phyloP scores from a whole-genome alignment of 2,888 invertebrate genomes.

The Nymphalis urticae region DNA sequence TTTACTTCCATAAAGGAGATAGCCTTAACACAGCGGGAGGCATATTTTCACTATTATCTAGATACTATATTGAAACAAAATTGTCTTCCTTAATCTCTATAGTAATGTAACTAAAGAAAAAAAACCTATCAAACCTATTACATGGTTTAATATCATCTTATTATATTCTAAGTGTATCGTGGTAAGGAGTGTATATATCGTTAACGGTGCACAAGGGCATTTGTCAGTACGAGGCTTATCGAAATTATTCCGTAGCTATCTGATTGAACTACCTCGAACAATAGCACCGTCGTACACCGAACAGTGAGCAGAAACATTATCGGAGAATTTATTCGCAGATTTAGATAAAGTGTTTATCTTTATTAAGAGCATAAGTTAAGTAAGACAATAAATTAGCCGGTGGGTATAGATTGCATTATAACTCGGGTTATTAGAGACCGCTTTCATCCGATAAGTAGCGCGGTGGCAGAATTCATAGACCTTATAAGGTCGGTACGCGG shows the following conservation, averaged over 20 bases:
- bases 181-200: constrained; percentile 39
- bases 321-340: constrained; percentile 43
- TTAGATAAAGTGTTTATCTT: constrained; percentile 48
- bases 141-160: neutral
- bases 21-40: neutral
- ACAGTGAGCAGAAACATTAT: constrained; percentile 37
- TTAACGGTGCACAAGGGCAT: constrained; percentile 33
- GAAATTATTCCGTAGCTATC: constrained; percentile 34
- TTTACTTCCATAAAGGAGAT: constrained; percentile 5
- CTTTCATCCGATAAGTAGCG: constrained; percentile 69
- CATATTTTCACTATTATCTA: constrained; percentile 2
- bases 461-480: constrained; percentile 64
- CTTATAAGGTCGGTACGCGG: constrained; percentile 59
- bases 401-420: constrained; percentile 44
- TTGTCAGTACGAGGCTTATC: constrained; percentile 36
- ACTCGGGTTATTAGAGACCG: constrained; percentile 61
- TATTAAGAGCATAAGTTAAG: constrained; percentile 47
- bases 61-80: neutral
- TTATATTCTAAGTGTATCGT: constrained; percentile 27
- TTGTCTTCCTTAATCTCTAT: constrained; percentile 22
- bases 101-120: constrained; percentile 38
- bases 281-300: constrained; percentile 32
- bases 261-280: constrained; percentile 34
- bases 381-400: constrained; percentile 48
- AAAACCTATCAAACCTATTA: neutral